Base-by-base conservation (phyloP, 2,888 invertebrate genomes). In the Drosophila mulleri region DNA sequence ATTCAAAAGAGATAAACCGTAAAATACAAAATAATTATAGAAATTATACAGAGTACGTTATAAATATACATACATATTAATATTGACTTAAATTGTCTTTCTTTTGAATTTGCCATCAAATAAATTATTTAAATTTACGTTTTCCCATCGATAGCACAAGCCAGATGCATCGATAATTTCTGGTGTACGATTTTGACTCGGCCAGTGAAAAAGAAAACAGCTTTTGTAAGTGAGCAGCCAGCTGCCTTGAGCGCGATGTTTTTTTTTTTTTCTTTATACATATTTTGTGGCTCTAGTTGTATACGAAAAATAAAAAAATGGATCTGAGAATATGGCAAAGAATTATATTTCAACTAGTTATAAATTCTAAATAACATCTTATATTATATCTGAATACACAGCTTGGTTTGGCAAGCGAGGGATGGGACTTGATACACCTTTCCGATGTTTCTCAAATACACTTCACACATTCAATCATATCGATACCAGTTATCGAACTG, bases 11-110 rank as follows among this genome's bases (percentile, higher is more conserved):
- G 71, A 75, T 71, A 75, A 78, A 68, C 80, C 71, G 62, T 42
- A 63, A 80, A 75, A 80, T 78, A 77, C 80, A 77, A 77, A 78
- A 67, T 80, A 76, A 80, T 75, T 78, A 80, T 80, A 78, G 80
- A 75, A 65, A 78, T 61, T 78, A 80, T 78, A 78, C 78, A 78
- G 66, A 75, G 37, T 72, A 80, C 76, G 80, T 78, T 78, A 80
- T 66, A 78, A 76, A 80, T 80, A 78, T 78, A 78, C 61, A 78
- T 77, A 77, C 62, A 69, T 64, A 76, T 74, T 67, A 63, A 72
- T 78, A 76, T 76, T 77, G 63, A 79, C 37, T 35, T 48, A 35
- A 11, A 58, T 14, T 54, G 39, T 39, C 11, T 45, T 16, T 32
- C 16, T 4, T 23, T 20, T 29, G 6, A 7, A 23, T 16, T 35